Evolutionary conservation across 2,797 vertebrate genomes (phyloP).

Genomic region (Apogon hyalosoma): DNA sequence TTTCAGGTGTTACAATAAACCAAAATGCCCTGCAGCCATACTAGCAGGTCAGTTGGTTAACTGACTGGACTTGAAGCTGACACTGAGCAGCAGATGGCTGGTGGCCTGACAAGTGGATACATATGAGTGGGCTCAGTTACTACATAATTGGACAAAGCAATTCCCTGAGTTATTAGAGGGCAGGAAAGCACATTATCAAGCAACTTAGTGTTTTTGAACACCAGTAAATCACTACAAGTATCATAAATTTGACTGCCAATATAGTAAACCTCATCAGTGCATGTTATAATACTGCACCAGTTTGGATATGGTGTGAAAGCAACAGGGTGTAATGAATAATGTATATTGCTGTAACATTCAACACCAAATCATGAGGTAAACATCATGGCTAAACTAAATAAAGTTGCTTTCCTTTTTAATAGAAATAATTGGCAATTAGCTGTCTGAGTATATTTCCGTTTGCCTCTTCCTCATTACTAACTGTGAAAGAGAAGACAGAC

Average conservation of each 20-base stretch:
- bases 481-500: constrained; percentile 16
- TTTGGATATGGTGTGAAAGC: background rate
- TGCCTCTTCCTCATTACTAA: background rate
- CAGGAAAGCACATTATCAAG: constrained; percentile 11
- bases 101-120: constrained; percentile 41
- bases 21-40: constrained; percentile 21
- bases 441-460: background rate
- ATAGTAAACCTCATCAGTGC: background rate
- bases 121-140: constrained; percentile 55
- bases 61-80: constrained; percentile 57
- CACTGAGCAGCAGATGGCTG: constrained; percentile 71
- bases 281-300: background rate
- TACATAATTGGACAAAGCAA: constrained; percentile 60
- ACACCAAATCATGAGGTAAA: background rate
- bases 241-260: background rate
- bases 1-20: constrained; percentile 50
- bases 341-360: background rate
- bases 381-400: background rate
- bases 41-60: constrained; percentile 46
- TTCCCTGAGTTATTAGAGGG: constrained; percentile 26
- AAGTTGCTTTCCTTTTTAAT: background rate
- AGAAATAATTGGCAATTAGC: background rate
- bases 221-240: background rate
- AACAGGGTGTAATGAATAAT: constrained; percentile 8
- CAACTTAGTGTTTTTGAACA: constrained; percentile 6